These are phyloP conservation scores for Nesometra sesokonis DNA, from an alignment of 35 echinoderm and acorn worm genomes.

Conservation along the genomic window DNA sequence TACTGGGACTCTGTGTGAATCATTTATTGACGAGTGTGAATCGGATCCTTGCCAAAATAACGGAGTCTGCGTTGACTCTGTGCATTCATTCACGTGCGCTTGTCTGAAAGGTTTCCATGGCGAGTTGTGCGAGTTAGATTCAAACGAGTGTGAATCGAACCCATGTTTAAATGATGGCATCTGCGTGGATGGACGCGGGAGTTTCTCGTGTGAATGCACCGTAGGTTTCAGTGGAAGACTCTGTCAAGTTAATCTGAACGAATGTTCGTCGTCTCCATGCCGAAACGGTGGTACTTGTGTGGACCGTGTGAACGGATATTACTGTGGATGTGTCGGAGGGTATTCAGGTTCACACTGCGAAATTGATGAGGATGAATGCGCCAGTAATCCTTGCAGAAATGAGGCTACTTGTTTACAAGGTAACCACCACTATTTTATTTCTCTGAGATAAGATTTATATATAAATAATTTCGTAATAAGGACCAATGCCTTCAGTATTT, in stretches of 20 bases:
- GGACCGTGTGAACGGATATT: constrained; percentile 20
- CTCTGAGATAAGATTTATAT: too few relatives aligned
- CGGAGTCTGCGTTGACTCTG: not conserved
- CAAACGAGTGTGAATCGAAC: not conserved
- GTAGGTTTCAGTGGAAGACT: constrained; percentile 28
- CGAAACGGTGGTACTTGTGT: constrained; percentile 8
- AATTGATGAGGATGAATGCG: constrained; percentile 29
- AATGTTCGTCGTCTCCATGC: constrained; percentile 34
- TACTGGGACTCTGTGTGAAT: constrained; percentile 30
- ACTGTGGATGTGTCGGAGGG: constrained; percentile 27
- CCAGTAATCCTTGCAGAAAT: constrained; percentile 25
- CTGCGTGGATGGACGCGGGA: not conserved
- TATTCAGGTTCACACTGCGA: constrained; percentile 28
- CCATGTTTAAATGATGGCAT: not conserved
- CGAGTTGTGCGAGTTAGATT: not conserved
- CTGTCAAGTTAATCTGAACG: constrained; percentile 49
- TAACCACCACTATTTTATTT: not conserved
- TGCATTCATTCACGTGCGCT: not conserved
- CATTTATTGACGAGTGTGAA: constrained; percentile 30
- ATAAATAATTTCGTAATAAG: too few relatives aligned
- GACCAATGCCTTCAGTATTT: too few relatives aligned
- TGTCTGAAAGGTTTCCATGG: not conserved
- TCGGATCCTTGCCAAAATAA: not conserved
- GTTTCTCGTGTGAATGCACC: constrained; percentile 15
- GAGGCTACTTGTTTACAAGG: constrained; percentile 21